Evolutionary conservation across 2,797 vertebrate genomes (phyloP).

Genomic region (Novumbra hubbsi): DNA sequence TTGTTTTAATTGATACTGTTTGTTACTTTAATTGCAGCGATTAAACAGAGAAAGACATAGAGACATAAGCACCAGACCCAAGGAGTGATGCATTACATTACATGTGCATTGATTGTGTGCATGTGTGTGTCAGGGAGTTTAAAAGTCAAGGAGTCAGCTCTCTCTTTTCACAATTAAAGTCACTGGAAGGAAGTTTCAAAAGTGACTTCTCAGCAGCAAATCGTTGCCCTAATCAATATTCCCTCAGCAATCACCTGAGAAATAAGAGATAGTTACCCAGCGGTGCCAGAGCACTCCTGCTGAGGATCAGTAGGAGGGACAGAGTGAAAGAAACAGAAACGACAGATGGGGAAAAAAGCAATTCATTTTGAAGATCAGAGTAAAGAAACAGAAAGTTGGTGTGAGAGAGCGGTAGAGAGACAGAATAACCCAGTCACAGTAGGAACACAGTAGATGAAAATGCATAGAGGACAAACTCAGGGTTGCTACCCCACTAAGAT

Average conservation of each 20-base stretch:
- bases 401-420: not conserved
- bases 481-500: not conserved
- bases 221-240: constrained; percentile 77
- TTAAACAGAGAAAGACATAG: constrained; percentile 56
- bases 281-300: constrained; percentile 66
- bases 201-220: constrained; percentile 69
- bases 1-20: constrained; percentile 59
- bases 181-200: constrained; percentile 59
- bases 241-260: constrained; percentile 74
- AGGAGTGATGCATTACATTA: constrained; percentile 30
- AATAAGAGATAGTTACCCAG: constrained; percentile 67
- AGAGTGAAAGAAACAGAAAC: not conserved
- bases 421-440: not conserved
- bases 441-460: not conserved
- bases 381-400: not conserved
- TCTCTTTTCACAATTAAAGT: constrained; percentile 62
- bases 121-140: constrained; percentile 40
- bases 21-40: constrained; percentile 66
- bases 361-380: not conserved
- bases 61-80: constrained; percentile 40
- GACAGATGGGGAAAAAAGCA: not conserved
- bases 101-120: constrained; percentile 24
- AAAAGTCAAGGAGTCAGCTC: constrained; percentile 24
- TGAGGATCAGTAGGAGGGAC: constrained; percentile 18
- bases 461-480: not conserved